phyloP scores from a whole-genome alignment of 2,797 vertebrate genomes.

The Sebastes cheni region DNA sequence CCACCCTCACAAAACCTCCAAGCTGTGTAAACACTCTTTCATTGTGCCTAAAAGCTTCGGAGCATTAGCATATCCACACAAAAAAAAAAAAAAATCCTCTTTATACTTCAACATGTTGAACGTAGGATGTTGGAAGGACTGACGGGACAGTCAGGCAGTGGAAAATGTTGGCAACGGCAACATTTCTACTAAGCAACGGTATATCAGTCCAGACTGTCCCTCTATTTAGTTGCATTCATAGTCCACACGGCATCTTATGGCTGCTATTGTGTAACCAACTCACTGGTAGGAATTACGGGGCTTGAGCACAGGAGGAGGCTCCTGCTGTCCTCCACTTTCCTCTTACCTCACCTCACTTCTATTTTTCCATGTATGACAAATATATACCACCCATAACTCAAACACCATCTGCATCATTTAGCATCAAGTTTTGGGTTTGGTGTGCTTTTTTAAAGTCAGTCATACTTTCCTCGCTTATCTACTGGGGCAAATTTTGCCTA shows the following conservation, averaged over 20 bases:
- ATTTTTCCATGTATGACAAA: background rate
- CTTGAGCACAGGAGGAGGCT: conserved; percentile 14
- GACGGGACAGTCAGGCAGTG: conserved; percentile 41
- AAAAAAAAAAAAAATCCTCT: conserved; percentile 39
- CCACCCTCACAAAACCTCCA: conserved; percentile 52
- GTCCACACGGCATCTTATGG: conserved; percentile 37
- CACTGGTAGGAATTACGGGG: conserved; percentile 14
- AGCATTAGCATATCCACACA: conserved; percentile 57
- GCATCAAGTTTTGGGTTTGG: background rate
- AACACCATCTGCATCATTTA: background rate
- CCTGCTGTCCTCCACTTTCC: conserved; percentile 15
- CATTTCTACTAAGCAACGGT: conserved; percentile 50
- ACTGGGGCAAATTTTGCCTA: background rate
- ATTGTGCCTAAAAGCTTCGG: conserved; percentile 46
- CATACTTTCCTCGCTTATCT: background rate
- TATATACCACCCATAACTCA: background rate
- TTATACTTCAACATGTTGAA: conserved; percentile 62
- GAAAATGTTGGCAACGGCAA: conserved; percentile 56
- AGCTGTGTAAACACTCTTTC: conserved; percentile 53
- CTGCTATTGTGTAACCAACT: conserved; percentile 46
- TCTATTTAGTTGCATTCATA: conserved; percentile 43
- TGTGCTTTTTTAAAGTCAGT: background rate
- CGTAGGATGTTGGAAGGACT: conserved; percentile 69
- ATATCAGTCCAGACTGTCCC: conserved; percentile 51
- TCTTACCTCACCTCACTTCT: background rate